These are phyloP conservation scores for Leptarthrus brevirostris DNA, from an alignment of 2,888 invertebrate species.

Conservation along the genomic window DNA sequence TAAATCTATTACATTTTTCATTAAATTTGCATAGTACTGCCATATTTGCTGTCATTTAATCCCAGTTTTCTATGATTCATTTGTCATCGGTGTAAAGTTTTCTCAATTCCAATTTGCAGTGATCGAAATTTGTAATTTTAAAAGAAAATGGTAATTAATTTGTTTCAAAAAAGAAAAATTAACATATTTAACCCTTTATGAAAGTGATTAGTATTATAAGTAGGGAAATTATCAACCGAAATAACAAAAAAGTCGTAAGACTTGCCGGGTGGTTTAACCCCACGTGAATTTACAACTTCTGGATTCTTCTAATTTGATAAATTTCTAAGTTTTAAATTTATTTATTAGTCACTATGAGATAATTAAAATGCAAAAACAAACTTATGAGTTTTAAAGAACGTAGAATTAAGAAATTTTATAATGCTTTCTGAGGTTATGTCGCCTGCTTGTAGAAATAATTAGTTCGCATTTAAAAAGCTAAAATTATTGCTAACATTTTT, in stretches of 20 bases:
- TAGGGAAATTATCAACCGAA: too few relatives aligned
- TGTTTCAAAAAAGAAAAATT: too few relatives aligned
- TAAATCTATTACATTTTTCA: too few relatives aligned
- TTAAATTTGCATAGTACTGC: too few relatives aligned
- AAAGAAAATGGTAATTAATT: constrained; percentile 32
- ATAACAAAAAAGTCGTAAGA: background rate
- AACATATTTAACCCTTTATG: background rate
- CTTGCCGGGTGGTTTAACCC: constrained; percentile 23
- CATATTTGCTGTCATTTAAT: background rate
- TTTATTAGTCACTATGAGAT: too few relatives aligned
- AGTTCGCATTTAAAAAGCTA: too few relatives aligned
- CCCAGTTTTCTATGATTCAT: constrained; percentile 4
- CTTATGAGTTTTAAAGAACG: background rate
- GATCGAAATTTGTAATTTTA: background rate
- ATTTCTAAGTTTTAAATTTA: too few relatives aligned
- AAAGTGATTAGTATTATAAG: too few relatives aligned
- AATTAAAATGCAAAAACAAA: background rate
- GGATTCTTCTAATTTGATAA: constrained; percentile 2
- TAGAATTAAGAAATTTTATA: background rate
- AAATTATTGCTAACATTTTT: background rate
- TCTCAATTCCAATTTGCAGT: background rate
- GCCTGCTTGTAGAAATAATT: background rate
- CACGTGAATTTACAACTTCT: constrained; percentile 16
- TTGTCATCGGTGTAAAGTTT: constrained; percentile 15
- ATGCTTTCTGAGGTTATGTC: background rate